Conservation (phyloP, 2,113 vertebrate species). For the Okapia johnstoni region DNA sequence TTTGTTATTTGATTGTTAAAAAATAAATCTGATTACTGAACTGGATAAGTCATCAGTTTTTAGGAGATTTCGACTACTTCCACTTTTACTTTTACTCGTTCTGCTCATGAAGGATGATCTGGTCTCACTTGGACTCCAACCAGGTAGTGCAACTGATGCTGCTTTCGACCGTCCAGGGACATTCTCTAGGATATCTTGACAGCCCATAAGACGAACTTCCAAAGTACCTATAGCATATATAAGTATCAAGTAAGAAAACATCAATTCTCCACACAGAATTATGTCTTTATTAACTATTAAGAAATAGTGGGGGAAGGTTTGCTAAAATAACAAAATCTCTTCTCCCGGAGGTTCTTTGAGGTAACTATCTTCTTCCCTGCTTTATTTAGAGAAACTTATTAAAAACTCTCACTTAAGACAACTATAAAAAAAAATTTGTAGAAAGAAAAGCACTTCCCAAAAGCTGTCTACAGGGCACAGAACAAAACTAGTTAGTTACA, state of each 20-base stretch:
- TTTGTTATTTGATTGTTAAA: slow-evolving; percentile 37
- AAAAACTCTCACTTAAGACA: not conserved
- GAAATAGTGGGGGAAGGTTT: not conserved
- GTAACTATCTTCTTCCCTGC: not conserved
- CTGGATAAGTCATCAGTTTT: slow-evolving; percentile 98
- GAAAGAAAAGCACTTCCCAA: not conserved
- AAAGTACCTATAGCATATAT: slow-evolving; percentile 87
- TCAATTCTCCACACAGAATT: slow-evolving; percentile 8
- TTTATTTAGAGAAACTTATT: slow-evolving; percentile 13
- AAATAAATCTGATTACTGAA: slow-evolving; percentile 84
- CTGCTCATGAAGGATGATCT: slow-evolving; percentile 97
- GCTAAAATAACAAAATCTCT: slow-evolving; percentile 5
- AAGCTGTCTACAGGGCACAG: not conserved
- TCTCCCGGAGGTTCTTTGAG: not conserved
- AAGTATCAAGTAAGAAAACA: slow-evolving; percentile 34
- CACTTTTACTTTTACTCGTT: slow-evolving; percentile 92
- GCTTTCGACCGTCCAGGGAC: slow-evolving; percentile 97
- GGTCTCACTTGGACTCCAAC: slow-evolving; percentile 97
- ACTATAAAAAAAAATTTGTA: not conserved
- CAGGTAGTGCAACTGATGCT: slow-evolving; percentile 89
- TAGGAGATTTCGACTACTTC: slow-evolving; percentile 91
- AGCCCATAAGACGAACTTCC: slow-evolving; percentile 99
- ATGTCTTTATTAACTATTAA: not conserved
- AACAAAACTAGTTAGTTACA: slow-evolving; percentile 17
- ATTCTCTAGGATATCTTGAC: slow-evolving; percentile 97